These are phyloP conservation scores for Hycleus phaleratus DNA, from an alignment of 1,140 invertebrate genomes.

Conservation along the genomic window DNA sequence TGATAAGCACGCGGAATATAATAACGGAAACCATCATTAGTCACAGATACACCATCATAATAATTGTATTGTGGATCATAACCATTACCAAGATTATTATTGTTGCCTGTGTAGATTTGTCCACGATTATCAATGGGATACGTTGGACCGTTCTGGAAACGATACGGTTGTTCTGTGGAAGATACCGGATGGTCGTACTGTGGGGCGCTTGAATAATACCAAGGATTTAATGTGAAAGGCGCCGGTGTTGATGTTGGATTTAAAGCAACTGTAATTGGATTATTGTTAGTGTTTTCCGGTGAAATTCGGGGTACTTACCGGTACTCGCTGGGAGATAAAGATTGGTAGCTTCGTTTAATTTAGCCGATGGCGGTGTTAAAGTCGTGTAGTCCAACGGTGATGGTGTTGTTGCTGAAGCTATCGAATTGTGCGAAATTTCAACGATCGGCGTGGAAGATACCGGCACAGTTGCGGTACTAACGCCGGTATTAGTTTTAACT, in stretches of 20 bases:
- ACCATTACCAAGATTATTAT: conserved; percentile 44
- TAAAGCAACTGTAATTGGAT: not conserved
- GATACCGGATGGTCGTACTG: conserved; percentile 19
- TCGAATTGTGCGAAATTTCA: conserved; percentile 23
- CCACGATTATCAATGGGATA: conserved; percentile 38
- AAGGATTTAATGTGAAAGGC: conserved; percentile 2
- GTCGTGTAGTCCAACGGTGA: not conserved
- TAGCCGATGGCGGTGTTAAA: not conserved
- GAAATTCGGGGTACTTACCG: not conserved
- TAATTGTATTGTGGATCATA: conserved; percentile 49
- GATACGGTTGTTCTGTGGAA: conserved; percentile 23
- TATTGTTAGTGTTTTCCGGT: not conserved
- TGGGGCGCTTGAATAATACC: conserved; percentile 17
- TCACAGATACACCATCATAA: conserved; percentile 65
- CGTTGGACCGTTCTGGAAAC: conserved; percentile 36
- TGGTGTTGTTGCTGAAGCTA: conserved; percentile 1
- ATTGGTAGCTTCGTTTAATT: not conserved
- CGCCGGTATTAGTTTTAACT: conserved; percentile 18
- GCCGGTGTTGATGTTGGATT: conserved; percentile 6
- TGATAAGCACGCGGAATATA: conserved; percentile 78
- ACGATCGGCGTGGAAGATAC: conserved; percentile 20
- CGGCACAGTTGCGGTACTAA: conserved; percentile 19
- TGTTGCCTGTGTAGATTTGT: conserved; percentile 31
- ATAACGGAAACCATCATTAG: conserved; percentile 70
- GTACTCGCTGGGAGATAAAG: not conserved